phyloP scores from a whole-genome alignment of 2,797 vertebrate species.

The Salmo trutta region DNA sequence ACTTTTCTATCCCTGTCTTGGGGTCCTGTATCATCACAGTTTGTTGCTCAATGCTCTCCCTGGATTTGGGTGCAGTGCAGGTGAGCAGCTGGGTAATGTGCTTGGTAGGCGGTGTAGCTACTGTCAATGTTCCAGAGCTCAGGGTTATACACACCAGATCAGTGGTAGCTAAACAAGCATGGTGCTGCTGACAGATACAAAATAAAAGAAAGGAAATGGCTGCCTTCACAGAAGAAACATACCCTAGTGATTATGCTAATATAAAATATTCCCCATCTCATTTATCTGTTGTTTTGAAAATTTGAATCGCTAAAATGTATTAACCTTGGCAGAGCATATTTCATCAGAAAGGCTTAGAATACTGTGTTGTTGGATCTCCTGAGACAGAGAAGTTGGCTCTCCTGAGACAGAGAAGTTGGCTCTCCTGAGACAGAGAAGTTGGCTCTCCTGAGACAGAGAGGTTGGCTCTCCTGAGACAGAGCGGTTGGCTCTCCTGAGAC shows the following conservation, averaged over 20 bases:
- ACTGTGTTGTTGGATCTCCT: background rate
- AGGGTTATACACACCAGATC: background rate
- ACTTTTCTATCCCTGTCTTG: background rate
- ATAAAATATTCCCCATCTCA: background rate
- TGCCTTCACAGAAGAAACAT: background rate
- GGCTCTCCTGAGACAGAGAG: constrained; percentile 29
- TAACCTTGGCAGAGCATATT: background rate
- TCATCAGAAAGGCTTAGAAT: background rate
- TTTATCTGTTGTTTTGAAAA: background rate
- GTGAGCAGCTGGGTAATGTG: background rate
- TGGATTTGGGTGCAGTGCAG: constrained; percentile 2
- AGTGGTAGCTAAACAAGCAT: background rate
- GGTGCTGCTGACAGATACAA: background rate
- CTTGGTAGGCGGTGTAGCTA: background rate
- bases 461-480: constrained; percentile 31
- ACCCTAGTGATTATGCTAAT: background rate
- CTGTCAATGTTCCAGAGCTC: background rate
- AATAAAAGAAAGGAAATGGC: background rate
- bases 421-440: constrained; percentile 27
- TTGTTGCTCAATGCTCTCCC: background rate
- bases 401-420: constrained; percentile 24
- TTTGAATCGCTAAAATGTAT: background rate
- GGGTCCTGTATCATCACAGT: background rate
- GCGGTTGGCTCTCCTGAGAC: constrained; percentile 29
- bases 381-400: background rate